Conservation (phyloP, 2,113 vertebrate species). For the Pelecanus crispus region DNA sequence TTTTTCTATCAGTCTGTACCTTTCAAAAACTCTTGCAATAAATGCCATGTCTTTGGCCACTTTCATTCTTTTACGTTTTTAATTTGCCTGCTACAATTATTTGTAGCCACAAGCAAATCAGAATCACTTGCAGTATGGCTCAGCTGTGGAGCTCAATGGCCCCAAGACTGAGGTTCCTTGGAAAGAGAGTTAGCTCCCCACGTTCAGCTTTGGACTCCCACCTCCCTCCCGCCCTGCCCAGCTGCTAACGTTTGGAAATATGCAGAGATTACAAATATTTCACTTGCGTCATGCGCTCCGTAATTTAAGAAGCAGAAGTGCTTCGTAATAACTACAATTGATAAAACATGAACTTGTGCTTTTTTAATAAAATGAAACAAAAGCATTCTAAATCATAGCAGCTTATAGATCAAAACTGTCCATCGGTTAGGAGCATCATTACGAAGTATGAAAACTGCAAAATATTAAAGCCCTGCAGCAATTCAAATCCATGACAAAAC, state of each 20-base stretch:
- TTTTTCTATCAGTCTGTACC: background rate
- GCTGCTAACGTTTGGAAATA: background rate
- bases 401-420: background rate
- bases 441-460: background rate
- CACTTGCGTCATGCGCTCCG: fast-evolving
- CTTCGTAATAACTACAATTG: background rate
- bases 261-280: background rate
- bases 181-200: background rate
- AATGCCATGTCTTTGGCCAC: fast-evolving
- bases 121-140: background rate
- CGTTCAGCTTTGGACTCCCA: fast-evolving
- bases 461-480: background rate
- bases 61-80: background rate
- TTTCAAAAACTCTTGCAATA: background rate
- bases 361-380: conserved; percentile 41
- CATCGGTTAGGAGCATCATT: background rate
- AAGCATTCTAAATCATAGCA: conserved; percentile 14
- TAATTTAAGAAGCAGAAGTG: background rate
- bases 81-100: background rate
- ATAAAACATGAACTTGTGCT: conserved; percentile 30
- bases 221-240: fast-evolving
- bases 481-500: background rate
- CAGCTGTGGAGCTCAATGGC: background rate
- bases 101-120: background rate
- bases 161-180: background rate